Evolutionary conservation across 2,888 invertebrate genomes (phyloP), one percentile per base, ranked within the genome.

Genomic region (Caprella mutica): DNA sequence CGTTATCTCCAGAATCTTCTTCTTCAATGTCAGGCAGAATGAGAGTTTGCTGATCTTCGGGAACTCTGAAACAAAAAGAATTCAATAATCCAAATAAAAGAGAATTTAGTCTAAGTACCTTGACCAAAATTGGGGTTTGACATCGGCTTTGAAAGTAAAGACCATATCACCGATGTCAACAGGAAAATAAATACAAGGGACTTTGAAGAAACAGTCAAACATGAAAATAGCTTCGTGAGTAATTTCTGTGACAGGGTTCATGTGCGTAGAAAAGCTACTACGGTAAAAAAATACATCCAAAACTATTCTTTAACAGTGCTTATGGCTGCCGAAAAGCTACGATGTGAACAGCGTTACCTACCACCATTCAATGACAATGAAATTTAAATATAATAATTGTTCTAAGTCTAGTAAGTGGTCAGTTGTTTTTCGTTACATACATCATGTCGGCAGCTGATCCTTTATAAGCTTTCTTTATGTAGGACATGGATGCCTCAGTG

Each of bases 361-460:
- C 35, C n/a, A 35, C 9, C n/a, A 12, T 9, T 12, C 35, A 35
- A 35, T 12, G 35, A 35, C 9, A 35, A 35, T 35, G 35, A 35
- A n/a, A 9, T 35, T 9, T 14, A n/a, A n/a, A 35, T 35, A 35
- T 35, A 35, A 35, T 35, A 35, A n/a, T n/a, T n/a, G n/a, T n/a
- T n/a, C n/a, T n/a, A n/a, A n/a, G n/a, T n/a, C n/a, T n/a, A n/a
- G n/a, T n/a, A n/a, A n/a, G n/a, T n/a, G n/a, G n/a, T n/a, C n/a
- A n/a, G n/a, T n/a, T n/a, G n/a, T n/a, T n/a, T n/a, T n/a, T n/a
- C n/a, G n/a, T 24, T 5, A 71, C 74, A 74, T 70, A 78, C 78
- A 71, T 73, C 77, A 78, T 78, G 52, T 76, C 73, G 29, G 77
- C 77, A 4, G 78, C 78, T 39, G 78, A 78, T 51, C 78, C 78